Evolutionary conservation across 2,888 invertebrate genomes (phyloP).

Genomic region (Cecidostiba fungosa): DNA sequence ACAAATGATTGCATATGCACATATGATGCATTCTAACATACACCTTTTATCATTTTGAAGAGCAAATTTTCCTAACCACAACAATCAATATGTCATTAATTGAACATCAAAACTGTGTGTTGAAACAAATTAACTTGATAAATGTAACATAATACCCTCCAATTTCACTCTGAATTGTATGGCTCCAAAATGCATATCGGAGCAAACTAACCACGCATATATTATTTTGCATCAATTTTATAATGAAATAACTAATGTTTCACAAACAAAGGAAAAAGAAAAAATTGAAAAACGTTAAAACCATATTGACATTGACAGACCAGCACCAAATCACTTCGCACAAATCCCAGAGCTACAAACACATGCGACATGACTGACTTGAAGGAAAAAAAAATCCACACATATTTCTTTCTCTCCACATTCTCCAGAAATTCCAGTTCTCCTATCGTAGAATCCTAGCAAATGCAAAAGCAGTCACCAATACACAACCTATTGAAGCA

Average conservation of each 20-base stretch:
- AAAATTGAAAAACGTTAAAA: background rate
- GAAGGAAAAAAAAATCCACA: background rate
- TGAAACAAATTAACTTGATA: background rate
- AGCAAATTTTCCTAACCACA: background rate
- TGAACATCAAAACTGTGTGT: background rate
- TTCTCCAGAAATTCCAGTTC: background rate
- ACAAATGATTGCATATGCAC: constrained; percentile 1
- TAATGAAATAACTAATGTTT: background rate
- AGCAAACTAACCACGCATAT: background rate
- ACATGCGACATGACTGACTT: background rate
- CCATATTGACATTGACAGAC: background rate
- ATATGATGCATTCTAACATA: background rate
- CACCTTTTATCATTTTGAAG: background rate
- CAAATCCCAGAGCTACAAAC: background rate
- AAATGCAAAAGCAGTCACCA: background rate
- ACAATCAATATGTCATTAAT: background rate
- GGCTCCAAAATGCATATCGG: background rate
- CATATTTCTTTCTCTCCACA: background rate
- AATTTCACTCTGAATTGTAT: background rate
- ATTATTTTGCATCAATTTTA: background rate
- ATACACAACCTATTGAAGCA: background rate
- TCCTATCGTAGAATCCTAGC: background rate
- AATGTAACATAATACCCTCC: background rate
- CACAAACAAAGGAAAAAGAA: background rate
- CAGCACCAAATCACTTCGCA: background rate